Base-by-base conservation (phyloP, 2,888 invertebrate species). In the Eumacrocentrus americanus region DNA sequence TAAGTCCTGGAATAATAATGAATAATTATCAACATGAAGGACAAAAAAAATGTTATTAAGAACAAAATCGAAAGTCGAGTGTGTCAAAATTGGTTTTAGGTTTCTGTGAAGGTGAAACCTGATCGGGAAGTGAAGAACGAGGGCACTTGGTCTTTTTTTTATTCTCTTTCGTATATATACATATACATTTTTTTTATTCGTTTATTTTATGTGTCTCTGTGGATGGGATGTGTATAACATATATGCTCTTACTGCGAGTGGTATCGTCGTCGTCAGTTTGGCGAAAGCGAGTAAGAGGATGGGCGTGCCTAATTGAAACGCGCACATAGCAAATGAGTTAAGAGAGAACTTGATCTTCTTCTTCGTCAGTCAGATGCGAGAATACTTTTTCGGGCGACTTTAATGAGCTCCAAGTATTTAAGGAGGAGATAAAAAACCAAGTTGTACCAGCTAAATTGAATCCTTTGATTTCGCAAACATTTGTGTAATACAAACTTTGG, bases 111-210 rank as follows among this genome's bases (percentile, higher is more conserved):
- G 61, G 61, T 61, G 64, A 66, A 66, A 66, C 58, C 47, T 60
- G 60, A 63, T 61, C 63, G 62, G 57, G 61, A 63, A 60, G 58
- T 56, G 47, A 59, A 55, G 61, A 64, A 62, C 62, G 59, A 66
- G 57, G 52, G 57, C 54, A 60, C 59, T 60, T 55, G 48, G 47
- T 42, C 57, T 60, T 56, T 46, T 16, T 57, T 58, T 54, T 44
- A 34, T 58, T 34, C 12, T 53, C 25, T 52, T 23, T 16, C 7
- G 48, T 50, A 38, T 61, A n/a, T n/a, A n/a, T n/a, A n/a, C n/a
- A n/a, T n/a, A n/a, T n/a, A n/a, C n/a, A n/a, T 60, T 60, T 55
- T 44, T 29, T 55, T 47, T 48, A 14, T 58, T 54, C 16, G 6
- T 14, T 44, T 23, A 6, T 25, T 11, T 14, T 51, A 4, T 18